These are phyloP conservation scores for Mustela lutreola DNA, from an alignment of 2,113 vertebrate genomes.

Conservation along the genomic window DNA sequence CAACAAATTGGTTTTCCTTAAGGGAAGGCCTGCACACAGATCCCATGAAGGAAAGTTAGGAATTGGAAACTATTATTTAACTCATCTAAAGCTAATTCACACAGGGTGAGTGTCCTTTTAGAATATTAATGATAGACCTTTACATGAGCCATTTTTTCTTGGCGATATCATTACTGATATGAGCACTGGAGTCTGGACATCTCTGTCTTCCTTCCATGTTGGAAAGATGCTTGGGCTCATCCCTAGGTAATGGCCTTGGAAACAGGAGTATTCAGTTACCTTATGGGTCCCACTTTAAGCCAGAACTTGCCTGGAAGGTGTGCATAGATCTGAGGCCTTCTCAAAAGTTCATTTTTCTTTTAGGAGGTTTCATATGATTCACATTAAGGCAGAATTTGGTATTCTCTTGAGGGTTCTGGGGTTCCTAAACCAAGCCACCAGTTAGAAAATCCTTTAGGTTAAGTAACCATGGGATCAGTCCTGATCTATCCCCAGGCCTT, in stretches of 20 bases:
- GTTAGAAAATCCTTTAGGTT: neutral
- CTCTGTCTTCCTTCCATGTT: neutral
- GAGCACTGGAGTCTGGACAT: neutral
- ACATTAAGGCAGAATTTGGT: neutral
- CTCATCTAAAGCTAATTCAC: neutral
- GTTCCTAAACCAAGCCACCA: neutral
- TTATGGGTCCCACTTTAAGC: neutral
- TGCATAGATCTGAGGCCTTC: slow-evolving; percentile 20
- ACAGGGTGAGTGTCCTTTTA: neutral
- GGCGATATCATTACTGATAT: neutral
- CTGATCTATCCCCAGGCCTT: neutral
- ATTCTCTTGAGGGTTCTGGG: neutral
- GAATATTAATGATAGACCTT: neutral
- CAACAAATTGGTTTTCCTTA: neutral
- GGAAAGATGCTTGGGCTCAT: neutral
- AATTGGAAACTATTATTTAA: neutral
- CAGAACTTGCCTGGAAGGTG: neutral
- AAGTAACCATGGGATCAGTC: neutral
- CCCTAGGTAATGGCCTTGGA: neutral
- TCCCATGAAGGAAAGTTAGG: neutral
- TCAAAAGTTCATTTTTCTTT: slow-evolving; percentile 14
- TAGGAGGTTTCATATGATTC: slow-evolving; percentile 15
- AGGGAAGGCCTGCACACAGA: neutral
- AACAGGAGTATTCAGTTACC: neutral
- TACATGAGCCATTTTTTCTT: neutral